These are phyloP conservation scores for Dasypolia templi DNA, from an alignment of 2,888 invertebrate species.

Conservation along the genomic window DNA sequence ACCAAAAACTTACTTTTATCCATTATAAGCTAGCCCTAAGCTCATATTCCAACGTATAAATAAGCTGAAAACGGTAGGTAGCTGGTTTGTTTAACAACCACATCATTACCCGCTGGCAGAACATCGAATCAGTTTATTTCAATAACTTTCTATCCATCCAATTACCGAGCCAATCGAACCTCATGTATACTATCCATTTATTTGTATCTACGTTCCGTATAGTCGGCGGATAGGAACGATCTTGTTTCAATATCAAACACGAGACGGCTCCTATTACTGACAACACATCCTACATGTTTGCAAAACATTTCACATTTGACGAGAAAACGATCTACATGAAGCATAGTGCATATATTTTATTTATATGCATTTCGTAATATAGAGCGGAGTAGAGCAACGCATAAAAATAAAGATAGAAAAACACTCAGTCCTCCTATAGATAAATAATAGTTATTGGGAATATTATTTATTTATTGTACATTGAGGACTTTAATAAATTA, in stretches of 20 bases:
- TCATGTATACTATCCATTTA: slow-evolving; percentile 42
- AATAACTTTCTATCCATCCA: slow-evolving; percentile 42
- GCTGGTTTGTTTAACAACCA: neutral
- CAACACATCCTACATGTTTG: slow-evolving; percentile 68
- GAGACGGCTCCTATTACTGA: slow-evolving; percentile 77
- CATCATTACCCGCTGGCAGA: neutral
- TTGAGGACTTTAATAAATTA: no score
- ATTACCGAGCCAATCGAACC: slow-evolving; percentile 34
- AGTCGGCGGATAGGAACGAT: slow-evolving; percentile 76
- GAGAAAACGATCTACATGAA: slow-evolving; percentile 46
- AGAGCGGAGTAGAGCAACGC: neutral
- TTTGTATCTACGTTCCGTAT: slow-evolving; percentile 67
- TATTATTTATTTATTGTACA: no score
- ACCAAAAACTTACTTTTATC: neutral
- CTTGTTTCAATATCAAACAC: slow-evolving; percentile 78
- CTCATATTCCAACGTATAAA: neutral
- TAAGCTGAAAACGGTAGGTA: no score
- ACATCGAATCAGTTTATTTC: slow-evolving; percentile 9
- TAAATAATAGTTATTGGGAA: neutral
- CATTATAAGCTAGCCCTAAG: neutral
- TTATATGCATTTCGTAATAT: slow-evolving; percentile 38
- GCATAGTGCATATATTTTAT: slow-evolving; percentile 48
- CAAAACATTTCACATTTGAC: slow-evolving; percentile 70
- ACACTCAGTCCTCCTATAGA: neutral
- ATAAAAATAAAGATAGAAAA: slow-evolving; percentile 5